phyloP scores from a whole-genome alignment of 2,797 vertebrate species.

The Babyrousa celebensis region DNA sequence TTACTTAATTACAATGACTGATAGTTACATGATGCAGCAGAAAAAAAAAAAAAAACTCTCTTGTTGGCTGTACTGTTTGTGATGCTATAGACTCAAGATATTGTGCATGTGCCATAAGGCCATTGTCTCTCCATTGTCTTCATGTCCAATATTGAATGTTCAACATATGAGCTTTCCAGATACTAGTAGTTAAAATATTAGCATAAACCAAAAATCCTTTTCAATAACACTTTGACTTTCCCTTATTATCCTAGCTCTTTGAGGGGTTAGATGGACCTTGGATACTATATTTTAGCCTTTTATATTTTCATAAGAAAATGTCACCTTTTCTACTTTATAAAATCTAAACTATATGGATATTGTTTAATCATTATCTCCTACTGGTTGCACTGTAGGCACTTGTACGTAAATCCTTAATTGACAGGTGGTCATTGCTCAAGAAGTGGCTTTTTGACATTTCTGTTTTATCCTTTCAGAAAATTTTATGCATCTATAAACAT shows the following conservation, averaged over 20 bases:
- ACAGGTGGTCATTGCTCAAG: not conserved
- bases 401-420: constrained; percentile 14
- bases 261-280: not conserved
- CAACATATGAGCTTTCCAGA: not conserved
- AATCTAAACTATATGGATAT: not conserved
- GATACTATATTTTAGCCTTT: constrained; percentile 17
- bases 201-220: not conserved
- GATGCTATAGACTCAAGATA: not conserved
- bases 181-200: not conserved
- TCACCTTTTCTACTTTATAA: not conserved
- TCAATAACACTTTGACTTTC: not conserved
- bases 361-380: not conserved
- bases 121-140: not conserved
- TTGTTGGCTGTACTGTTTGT: not conserved
- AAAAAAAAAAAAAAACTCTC: not conserved
- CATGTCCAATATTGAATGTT: not conserved
- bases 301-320: constrained; percentile 48
- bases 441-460: constrained; percentile 10
- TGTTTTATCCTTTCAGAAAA: not conserved
- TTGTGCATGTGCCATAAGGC: not conserved
- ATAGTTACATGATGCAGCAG: not conserved
- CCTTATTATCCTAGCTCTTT: not conserved
- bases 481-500: not conserved
- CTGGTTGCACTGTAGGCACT: not conserved
- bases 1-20: constrained; percentile 43